Evolutionary conservation across 2,113 vertebrate genomes (phyloP), one percentile per base, ranked within the genome.

Genomic region (Neogobius melanostomus): DNA sequence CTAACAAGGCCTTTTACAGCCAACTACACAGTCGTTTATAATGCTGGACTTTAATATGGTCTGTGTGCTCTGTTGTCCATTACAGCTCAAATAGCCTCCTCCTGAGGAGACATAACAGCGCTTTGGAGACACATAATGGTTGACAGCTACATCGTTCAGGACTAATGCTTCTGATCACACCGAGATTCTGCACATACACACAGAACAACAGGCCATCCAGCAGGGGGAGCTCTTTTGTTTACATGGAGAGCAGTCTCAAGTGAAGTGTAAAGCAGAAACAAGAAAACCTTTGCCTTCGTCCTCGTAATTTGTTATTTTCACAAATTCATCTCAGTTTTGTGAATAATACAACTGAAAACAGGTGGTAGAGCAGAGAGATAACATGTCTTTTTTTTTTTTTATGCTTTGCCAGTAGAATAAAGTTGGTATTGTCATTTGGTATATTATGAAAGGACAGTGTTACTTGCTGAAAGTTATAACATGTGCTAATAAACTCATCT

Each of bases 71-170:
- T 36, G 15, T 44, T 64, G 62, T 83, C 79, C 73, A 79, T 88
- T 82, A 83, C 46, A 17, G 51, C 71, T 82, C 69, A 77, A 77
- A 79, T 76, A 79, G 77, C 77, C 68, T 76, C 75, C 53, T 71
- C 69, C 68, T 74, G 76, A 71, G 66, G 45, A 68, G 8, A 60
- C 51, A 45, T 69, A 79, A 83, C 85, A 84, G 75, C 74, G 75
- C 49, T 46, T 79, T 59, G 62, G 72, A 82, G 71, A 57, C 71
- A 68, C 68, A 71, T 82, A 69, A 85, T 72, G 75, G 74, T 67
- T 77, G 69, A 84, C 68, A 76, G 74, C 68, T 80, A 61, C 62
- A 71, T 78, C 64, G 74, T 80, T 89, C 71, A 79, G 51, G 76
- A 69, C 54, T 72, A 82, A 28, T 74, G 63, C 65, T 76, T 21